Percentiles rank a stretch among this genome's conserved stretches.
These are phyloP conservation scores for Takifugu bimaculatus DNA, from an alignment of 2,113 vertebrate genomes.

Conservation along the genomic window DNA sequence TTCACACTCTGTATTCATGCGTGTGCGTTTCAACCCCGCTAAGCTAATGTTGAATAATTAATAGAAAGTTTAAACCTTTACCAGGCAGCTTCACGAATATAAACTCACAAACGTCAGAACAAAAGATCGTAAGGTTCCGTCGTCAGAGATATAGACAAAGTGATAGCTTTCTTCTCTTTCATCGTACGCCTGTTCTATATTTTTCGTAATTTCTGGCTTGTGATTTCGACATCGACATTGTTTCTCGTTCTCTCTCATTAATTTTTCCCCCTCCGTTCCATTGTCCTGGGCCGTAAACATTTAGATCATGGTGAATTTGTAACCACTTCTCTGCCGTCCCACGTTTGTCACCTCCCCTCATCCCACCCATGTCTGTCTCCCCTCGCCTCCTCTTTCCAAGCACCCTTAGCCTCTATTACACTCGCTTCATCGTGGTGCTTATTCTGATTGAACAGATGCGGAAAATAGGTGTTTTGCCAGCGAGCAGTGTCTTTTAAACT, in stretches of 20 bases:
- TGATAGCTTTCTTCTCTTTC: too few species aligned
- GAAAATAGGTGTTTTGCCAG: neutral
- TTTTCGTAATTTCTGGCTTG: too few species aligned
- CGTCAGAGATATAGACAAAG: too few species aligned
- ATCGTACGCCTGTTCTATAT: too few species aligned
- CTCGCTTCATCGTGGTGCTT: conserved; percentile 4
- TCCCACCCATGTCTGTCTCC: neutral
- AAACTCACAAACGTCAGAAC: neutral
- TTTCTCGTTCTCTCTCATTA: conserved; percentile 7
- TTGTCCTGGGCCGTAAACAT: neutral
- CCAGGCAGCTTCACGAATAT: neutral
- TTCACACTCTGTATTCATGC: neutral
- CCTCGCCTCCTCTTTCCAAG: neutral
- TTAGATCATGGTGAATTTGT: conserved; percentile 21
- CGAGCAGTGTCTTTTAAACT: conserved; percentile 27
- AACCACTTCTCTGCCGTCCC: conserved; percentile 34
- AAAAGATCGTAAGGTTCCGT: too few species aligned
- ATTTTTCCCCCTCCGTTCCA: conserved; percentile 16
- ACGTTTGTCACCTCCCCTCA: conserved; percentile 18
- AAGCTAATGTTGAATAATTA: too few species aligned
- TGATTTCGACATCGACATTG: neutral
- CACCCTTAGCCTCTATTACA: neutral
- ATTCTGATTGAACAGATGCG: conserved; percentile 14
- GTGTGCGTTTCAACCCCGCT: too few species aligned
- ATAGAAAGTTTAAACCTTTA: neutral